These are phyloP conservation scores for Procavia capensis DNA, from an alignment of 2,113 vertebrate genomes.

Conservation along the genomic window DNA sequence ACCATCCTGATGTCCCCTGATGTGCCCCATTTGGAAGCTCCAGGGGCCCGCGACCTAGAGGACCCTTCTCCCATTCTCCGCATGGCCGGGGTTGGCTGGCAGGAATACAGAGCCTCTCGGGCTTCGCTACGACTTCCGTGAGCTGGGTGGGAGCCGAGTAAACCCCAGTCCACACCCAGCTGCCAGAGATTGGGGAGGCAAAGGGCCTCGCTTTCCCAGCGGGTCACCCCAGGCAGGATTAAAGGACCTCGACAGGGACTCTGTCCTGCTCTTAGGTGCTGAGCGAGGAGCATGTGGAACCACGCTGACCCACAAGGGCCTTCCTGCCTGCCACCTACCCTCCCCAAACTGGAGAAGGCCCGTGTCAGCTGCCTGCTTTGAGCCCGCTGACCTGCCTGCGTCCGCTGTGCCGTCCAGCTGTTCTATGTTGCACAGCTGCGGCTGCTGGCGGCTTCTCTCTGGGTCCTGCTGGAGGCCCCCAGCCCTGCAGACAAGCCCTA, in stretches of 20 bases:
- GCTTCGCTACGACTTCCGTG: background rate
- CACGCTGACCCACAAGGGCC: background rate
- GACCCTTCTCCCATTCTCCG: background rate
- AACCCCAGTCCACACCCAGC: background rate
- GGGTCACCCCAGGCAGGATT: background rate
- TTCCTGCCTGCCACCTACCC: background rate
- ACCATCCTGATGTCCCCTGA: fast-evolving
- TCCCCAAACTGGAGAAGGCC: background rate
- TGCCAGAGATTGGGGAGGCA: background rate
- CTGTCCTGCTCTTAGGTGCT: background rate
- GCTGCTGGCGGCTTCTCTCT: background rate
- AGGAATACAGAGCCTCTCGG: background rate
- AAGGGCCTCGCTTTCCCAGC: background rate
- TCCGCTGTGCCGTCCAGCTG: background rate
- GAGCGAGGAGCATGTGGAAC: background rate
- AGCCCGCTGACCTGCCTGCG: background rate
- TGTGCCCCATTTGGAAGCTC: background rate
- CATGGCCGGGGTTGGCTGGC: background rate
- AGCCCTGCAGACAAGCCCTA: background rate
- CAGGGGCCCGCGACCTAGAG: background rate
- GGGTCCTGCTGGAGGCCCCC: background rate
- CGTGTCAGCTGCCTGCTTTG: background rate
- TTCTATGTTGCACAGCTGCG: fast-evolving
- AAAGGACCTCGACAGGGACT: background rate
- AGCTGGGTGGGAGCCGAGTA: background rate